Conservation (phyloP, 1,140 invertebrate species). For the Drosophila nigrodunni region DNA sequence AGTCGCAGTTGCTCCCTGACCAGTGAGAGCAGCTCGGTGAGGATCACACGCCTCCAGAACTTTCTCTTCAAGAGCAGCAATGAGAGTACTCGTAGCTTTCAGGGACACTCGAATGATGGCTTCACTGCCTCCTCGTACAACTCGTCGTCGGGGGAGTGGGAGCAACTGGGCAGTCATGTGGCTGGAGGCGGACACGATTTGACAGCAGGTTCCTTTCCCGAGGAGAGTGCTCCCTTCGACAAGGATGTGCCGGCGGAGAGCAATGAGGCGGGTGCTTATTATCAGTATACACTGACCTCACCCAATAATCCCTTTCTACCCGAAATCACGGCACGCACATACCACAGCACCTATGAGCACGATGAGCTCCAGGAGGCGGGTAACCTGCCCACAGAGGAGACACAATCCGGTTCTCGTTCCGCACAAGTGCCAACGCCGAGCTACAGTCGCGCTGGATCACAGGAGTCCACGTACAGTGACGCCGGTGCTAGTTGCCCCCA, state of each 20-base stretch:
- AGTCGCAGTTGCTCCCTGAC: constrained; percentile 79
- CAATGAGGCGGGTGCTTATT: constrained; percentile 61
- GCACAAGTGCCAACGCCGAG: constrained; percentile 69
- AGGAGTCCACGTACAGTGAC: constrained; percentile 77
- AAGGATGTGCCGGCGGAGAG: constrained; percentile 58
- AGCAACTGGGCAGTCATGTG: constrained; percentile 68
- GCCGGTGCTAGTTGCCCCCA: constrained; percentile 49
- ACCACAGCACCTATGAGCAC: constrained; percentile 72
- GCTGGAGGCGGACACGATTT: constrained; percentile 55
- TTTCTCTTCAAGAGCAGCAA: constrained; percentile 83
- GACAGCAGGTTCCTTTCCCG: constrained; percentile 67
- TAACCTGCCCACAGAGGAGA: constrained; percentile 34
- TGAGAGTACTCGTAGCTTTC: constrained; percentile 71
- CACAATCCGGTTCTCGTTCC: constrained; percentile 60
- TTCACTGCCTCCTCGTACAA: constrained; percentile 79
- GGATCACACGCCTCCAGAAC: constrained; percentile 75
- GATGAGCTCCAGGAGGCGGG: constrained; percentile 46
- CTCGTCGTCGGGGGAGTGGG: constrained; percentile 80
- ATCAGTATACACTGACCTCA: constrained; percentile 79
- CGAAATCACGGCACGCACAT: constrained; percentile 79
- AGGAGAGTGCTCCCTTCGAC: constrained; percentile 62
- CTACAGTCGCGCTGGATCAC: constrained; percentile 76
- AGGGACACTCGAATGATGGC: constrained; percentile 79
- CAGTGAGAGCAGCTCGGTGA: constrained; percentile 77
- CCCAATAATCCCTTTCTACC: constrained; percentile 83